A percentile compares a stretch with the other conserved stretches of the same genome.
phyloP scores from a whole-genome alignment of 1,140 invertebrate species.

The Temnothorax curvispinosus region DNA sequence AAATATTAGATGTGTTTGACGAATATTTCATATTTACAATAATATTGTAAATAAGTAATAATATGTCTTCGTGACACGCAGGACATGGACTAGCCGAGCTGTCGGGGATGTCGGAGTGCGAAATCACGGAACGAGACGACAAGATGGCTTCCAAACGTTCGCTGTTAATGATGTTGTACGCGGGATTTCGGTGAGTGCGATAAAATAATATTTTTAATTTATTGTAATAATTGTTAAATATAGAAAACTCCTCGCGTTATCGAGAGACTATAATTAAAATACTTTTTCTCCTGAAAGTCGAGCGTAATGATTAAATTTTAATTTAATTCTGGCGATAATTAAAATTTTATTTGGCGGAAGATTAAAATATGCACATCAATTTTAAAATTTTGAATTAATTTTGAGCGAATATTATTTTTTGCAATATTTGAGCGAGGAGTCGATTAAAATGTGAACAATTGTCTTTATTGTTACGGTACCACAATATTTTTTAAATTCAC shows the following conservation, averaged over 20 bases:
- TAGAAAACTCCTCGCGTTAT: neutral
- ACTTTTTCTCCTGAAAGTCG: neutral
- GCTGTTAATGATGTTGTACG: neutral
- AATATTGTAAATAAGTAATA: neutral
- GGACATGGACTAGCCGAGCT: neutral
- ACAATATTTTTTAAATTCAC: conserved; percentile 5
- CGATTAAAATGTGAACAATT: neutral
- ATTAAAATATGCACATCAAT: neutral
- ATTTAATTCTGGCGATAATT: neutral
- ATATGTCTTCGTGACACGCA: neutral
- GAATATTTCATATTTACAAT: neutral
- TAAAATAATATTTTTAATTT: conserved; percentile 21
- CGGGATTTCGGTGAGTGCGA: neutral
- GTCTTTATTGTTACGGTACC: conserved; percentile 1
- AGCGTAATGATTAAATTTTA: conserved; percentile 18
- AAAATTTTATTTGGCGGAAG: neutral
- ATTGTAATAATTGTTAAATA: neutral
- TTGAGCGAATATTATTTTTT: neutral
- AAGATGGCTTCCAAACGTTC: neutral
- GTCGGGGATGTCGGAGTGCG: too few species aligned
- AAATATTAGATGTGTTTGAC: neutral
- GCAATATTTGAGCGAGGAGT: neutral
- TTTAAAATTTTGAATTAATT: conserved; percentile 3
- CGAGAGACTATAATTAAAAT: neutral
- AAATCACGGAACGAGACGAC: neutral